Percentiles rank a stretch among this genome's conserved stretches.
Conservation (phyloP, 2,797 vertebrate species). For the Anolis apletophallus region DNA sequence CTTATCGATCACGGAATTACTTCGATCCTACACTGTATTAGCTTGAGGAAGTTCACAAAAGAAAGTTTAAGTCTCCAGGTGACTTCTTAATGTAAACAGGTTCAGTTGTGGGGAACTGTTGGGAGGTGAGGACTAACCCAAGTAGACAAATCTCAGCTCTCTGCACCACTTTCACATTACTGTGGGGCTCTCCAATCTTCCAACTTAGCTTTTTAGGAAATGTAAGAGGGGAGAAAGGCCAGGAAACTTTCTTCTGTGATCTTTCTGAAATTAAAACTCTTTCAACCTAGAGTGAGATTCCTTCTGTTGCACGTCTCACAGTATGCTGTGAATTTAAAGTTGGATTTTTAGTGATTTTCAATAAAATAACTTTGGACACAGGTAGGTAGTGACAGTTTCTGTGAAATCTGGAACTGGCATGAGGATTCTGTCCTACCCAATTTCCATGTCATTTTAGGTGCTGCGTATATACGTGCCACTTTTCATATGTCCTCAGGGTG, state of each 20-base stretch:
- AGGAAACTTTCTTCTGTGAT: neutral
- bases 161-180: neutral
- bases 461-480: neutral
- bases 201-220: neutral
- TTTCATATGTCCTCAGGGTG: neutral
- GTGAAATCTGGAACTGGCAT: neutral
- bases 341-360: conserved; percentile 21
- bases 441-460: neutral
- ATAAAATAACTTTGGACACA: neutral
- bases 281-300: neutral
- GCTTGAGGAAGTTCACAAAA: neutral
- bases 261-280: neutral
- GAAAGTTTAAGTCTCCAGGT: neutral
- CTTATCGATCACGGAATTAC: neutral
- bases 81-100: neutral
- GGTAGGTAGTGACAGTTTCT: neutral
- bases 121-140: neutral
- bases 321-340: conserved; percentile 15
- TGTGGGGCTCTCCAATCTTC: neutral
- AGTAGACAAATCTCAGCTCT: neutral
- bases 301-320: neutral
- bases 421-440: neutral
- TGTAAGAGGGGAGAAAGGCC: neutral
- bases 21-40: neutral
- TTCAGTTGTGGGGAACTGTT: neutral